These are phyloP conservation scores for Ethmia dodecea DNA, from an alignment of 2,888 invertebrate genomes.

Conservation along the genomic window DNA sequence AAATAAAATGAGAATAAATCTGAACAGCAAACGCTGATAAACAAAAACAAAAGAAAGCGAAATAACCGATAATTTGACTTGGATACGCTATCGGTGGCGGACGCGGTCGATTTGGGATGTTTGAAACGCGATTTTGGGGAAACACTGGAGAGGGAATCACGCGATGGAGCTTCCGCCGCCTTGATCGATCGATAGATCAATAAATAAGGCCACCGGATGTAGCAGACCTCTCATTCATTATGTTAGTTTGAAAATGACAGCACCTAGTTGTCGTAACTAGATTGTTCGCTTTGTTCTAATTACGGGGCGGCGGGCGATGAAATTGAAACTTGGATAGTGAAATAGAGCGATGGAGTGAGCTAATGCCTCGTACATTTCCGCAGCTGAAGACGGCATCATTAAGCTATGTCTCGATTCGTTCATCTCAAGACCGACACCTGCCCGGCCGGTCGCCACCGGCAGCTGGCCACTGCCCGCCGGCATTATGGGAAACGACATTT, in stretches of 20 bases:
- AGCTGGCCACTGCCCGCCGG: conserved; percentile 24
- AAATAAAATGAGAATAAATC: conserved; percentile 60
- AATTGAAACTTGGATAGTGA: neutral
- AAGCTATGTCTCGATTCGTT: conserved; percentile 45
- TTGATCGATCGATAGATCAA: conserved; percentile 42
- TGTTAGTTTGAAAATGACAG: conserved; percentile 32
- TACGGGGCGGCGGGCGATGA: neutral
- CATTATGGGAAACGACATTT: conserved; percentile 64
- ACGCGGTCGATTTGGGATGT: conserved; percentile 54
- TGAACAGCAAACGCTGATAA: conserved; percentile 49
- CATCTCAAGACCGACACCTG: conserved; percentile 52
- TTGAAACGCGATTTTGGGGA: conserved; percentile 55
- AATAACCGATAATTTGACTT: conserved; percentile 67
- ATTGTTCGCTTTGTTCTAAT: conserved; percentile 16
- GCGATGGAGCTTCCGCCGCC: conserved; percentile 39
- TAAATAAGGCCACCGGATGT: conserved; percentile 43
- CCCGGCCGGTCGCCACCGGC: conserved; percentile 33
- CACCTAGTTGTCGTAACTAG: conserved; percentile 29
- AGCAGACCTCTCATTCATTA: conserved; percentile 37
- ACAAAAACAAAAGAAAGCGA: conserved; percentile 69
- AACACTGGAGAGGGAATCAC: conserved; percentile 48
- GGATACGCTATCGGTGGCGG: conserved; percentile 51
- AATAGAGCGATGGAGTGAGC: neutral
- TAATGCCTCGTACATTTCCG: conserved; percentile 31
- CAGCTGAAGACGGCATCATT: conserved; percentile 44